Evolutionary conservation across 2,113 vertebrate species (phyloP), one percentile per base, ranked within the genome.

Genomic region (Nymphicus hollandicus): DNA sequence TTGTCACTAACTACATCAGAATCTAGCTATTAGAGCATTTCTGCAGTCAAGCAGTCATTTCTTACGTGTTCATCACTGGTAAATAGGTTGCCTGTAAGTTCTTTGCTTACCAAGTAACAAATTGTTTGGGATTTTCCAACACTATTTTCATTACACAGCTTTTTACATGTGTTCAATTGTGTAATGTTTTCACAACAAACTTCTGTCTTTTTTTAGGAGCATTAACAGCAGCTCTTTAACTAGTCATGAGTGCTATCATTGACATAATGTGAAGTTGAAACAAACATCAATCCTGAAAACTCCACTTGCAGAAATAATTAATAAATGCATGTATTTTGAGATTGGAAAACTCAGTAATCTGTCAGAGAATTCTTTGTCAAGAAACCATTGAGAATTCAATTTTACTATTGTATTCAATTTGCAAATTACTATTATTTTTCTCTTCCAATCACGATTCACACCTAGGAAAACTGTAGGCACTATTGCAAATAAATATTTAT

Each of bases 401-500:
- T 87, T 81, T 72, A 76, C 33, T 58, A 2, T 29, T 18, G 15
- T 29, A 18, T 78, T 81, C 46, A 88, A 55, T 49, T 84, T 72
- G 14, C 16, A 49, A 81, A 56, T 73, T 0, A 87, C 25, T 61
- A 39, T n/a, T 58, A 16, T 39, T 64, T 83, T 91, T 61, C 28
- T 65, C 41, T 76, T 80, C 16, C 17, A 22, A 29, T 70, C 6
- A 5, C 3, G 47, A 44, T 83, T 65, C 33, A 50, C 65, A 66
- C 7, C 20, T 47, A 27, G 15, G 10, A 81, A 82, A 78, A 28
- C 31, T 50, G 19, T 61, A 70, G 44, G 24, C 64, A 52, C 9
- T 65, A 64, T 50, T 80, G 17, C 31, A 85, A 91, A 74, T 64
- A 93, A 83, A 86, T 96, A 83, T 78, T 95, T 94, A 89, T 73